Percentiles rank a stretch among this genome's conserved stretches.
Evolutionary conservation across 2,888 invertebrate species (phyloP).

Genomic region (Drosophila phalerata): DNA sequence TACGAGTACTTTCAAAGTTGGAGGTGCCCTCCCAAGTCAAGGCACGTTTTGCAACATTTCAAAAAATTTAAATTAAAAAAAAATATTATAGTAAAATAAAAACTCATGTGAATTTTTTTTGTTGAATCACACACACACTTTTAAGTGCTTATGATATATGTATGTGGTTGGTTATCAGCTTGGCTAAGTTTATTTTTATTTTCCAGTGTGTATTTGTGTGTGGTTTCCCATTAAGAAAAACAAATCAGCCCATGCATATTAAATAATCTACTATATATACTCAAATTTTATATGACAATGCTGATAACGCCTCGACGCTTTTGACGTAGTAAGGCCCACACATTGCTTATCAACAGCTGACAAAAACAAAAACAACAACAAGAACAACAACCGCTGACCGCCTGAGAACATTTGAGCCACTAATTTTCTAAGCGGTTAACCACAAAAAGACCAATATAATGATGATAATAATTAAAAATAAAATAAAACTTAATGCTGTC

Average conservation of each 20-base stretch:
- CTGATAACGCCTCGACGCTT: constrained; percentile 46
- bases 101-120: constrained; percentile 40
- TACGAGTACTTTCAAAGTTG: constrained; percentile 13
- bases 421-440: constrained; percentile 28
- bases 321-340: constrained; percentile 67
- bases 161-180: constrained; percentile 29
- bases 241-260: constrained; percentile 60
- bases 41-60: constrained; percentile 34
- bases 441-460: constrained; percentile 22
- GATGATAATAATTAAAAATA: constrained; percentile 2
- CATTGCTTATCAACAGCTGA: constrained; percentile 51
- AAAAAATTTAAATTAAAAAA: neutral
- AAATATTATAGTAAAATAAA: constrained; percentile 4
- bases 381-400: constrained; percentile 29
- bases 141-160: constrained; percentile 10
- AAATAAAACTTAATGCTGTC: neutral
- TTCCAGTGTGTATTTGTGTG: constrained; percentile 24
- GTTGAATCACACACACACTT: neutral
- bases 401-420: constrained; percentile 46
- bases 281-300: constrained; percentile 36
- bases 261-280: constrained; percentile 38
- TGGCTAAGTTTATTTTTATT: constrained; percentile 16
- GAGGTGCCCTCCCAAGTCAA: constrained; percentile 30
- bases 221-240: constrained; percentile 61
- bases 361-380: constrained; percentile 42